Base-by-base conservation (phyloP, 1,140 invertebrate genomes). In the Teleogryllus occipitalis region DNA sequence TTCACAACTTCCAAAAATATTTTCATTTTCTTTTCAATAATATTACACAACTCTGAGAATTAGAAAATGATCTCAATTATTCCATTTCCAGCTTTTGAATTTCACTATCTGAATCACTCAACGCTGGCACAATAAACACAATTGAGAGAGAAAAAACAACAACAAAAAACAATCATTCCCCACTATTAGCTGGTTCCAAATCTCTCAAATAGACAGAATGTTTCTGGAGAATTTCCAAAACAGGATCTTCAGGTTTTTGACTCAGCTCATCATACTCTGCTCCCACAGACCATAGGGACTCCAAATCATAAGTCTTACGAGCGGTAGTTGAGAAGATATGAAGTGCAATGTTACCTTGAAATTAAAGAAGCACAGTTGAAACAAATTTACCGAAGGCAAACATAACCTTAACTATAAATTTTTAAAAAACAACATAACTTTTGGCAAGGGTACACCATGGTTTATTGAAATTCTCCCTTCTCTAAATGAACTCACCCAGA, bases 281-380 rank as follows among this genome's bases (percentile, higher is more conserved):
- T 10, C 96, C 96, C 65, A 97, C 90, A 75, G 93, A 89, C 97
- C 97, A 98, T 27, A 98, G 85, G 8, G 93, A 93, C 87, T 98
- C 97, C 79, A 98, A 87, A 87, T 98, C 96, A 85, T 96, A 97
- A 74, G 88, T 84, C 81, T 90, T 84, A 83, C 97, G 88, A 8
- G 89, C 88, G 83, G 92, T 87, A 8, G 88, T 85, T 47, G 91
- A 91, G 86, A 98, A 96, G 81, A 98, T 90, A 83, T 98, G 96
- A n/a, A 98, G 84, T 5, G 92, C 93, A 82, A 98, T 97, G 84
- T 98, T 97, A 78, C 93, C 93, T 94, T 84, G 48, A 89, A 86
- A 77, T 77, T 46, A 1, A 21, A 54, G 7, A 15, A 77, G 3
- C 1, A 27, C 18, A 8, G 46, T 47, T 48, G 21, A 47, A 47